A percentile compares a stretch with the other conserved stretches of the same genome.
Evolutionary conservation across 2,888 invertebrate genomes (phyloP).

Genomic region (Hemithea aestivaria): DNA sequence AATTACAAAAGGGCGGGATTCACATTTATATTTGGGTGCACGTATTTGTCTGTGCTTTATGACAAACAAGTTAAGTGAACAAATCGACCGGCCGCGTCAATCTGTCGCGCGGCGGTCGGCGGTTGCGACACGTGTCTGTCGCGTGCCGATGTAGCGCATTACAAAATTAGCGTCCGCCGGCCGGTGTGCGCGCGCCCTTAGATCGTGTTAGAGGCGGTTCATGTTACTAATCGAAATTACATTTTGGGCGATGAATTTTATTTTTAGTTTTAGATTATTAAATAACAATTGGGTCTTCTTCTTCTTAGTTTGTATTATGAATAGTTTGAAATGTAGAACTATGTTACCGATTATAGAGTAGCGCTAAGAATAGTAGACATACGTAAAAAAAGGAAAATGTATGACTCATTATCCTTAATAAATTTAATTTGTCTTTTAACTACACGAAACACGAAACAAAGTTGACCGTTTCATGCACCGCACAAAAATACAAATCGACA

Average conservation of each 20-base stretch:
- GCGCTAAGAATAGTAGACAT: no score
- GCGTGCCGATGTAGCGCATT: slow-evolving; percentile 62
- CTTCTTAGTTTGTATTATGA: no score
- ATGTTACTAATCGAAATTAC: slow-evolving; percentile 43
- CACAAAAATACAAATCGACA: slow-evolving; percentile 21
- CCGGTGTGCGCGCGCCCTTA: slow-evolving; percentile 59
- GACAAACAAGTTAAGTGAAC: slow-evolving; percentile 70
- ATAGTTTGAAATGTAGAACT: no score
- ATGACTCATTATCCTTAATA: no score
- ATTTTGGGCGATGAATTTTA: slow-evolving; percentile 6
- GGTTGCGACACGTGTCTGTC: slow-evolving; percentile 49
- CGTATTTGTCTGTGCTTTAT: slow-evolving; percentile 53
- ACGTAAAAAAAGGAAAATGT: no score
- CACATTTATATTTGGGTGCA: slow-evolving; percentile 48
- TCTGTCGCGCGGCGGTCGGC: slow-evolving; percentile 57
- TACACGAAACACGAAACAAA: no score
- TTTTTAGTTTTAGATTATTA: neutral
- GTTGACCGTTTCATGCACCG: no score
- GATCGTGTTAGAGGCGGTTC: slow-evolving; percentile 51
- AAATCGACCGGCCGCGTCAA: slow-evolving; percentile 64
- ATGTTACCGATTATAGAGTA: no score
- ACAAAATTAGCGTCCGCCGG: slow-evolving; percentile 64
- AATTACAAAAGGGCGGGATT: slow-evolving; percentile 37
- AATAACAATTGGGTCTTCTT: no score
- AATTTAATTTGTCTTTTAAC: no score